Conservation (phyloP, 2,888 invertebrate genomes). For the Troides oblongomaculatus region DNA sequence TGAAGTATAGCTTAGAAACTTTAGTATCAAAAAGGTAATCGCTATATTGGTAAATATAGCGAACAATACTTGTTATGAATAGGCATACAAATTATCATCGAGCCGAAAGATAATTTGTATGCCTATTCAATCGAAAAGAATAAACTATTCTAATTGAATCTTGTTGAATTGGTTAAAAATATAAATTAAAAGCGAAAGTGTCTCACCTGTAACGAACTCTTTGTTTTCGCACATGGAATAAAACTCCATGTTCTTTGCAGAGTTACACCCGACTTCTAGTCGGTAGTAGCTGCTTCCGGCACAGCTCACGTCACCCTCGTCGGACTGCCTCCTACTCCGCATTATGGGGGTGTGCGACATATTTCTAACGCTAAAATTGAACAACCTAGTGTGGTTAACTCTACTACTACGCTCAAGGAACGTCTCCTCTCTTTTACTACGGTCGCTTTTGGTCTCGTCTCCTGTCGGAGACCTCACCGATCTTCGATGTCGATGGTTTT, state of each 20-base stretch:
- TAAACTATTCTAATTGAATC: too few species aligned
- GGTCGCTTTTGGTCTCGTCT: slow-evolving; percentile 38
- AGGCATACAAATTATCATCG: too few species aligned
- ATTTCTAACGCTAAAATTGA: slow-evolving; percentile 71
- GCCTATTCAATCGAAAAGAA: too few species aligned
- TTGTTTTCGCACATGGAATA: slow-evolving; percentile 85
- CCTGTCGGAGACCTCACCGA: slow-evolving; percentile 59
- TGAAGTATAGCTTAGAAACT: too few species aligned
- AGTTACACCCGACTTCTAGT: slow-evolving; percentile 87
- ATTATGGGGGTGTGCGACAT: slow-evolving; percentile 65
- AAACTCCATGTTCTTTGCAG: slow-evolving; percentile 89
- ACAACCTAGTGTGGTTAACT: slow-evolving; percentile 64
- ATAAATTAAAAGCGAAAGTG: neutral
- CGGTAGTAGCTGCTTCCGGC: slow-evolving; percentile 82
- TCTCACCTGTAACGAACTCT: slow-evolving; percentile 84
- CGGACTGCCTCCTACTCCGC: slow-evolving; percentile 63
- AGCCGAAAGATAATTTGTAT: too few species aligned
- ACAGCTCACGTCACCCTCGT: slow-evolving; percentile 64
- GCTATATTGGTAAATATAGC: too few species aligned
- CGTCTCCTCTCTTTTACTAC: slow-evolving; percentile 56
- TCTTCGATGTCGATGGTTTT: slow-evolving; percentile 81
- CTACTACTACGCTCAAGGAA: slow-evolving; percentile 69
- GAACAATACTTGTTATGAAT: too few species aligned
- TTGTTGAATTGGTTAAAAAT: too few species aligned
- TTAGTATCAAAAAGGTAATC: too few species aligned